Percentiles rank a stretch among this genome's conserved stretches.
Conservation (phyloP, 2,113 vertebrate species). For the Ptychochromis oligacanthus region DNA sequence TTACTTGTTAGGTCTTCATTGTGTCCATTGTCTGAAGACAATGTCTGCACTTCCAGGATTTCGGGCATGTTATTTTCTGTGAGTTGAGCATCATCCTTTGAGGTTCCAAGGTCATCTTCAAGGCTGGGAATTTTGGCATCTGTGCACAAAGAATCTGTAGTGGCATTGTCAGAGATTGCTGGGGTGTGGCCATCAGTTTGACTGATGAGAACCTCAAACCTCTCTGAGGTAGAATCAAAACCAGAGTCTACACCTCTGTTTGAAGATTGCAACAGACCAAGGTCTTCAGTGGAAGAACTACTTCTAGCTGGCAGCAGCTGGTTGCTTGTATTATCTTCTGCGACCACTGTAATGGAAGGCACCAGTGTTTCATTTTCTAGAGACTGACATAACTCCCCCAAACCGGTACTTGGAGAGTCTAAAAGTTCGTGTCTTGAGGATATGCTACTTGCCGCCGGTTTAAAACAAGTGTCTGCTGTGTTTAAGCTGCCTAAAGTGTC, state of each 20-base stretch:
- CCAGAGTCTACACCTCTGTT: conserved; percentile 65
- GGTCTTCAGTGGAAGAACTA: conserved; percentile 72
- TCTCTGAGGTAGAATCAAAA: conserved; percentile 72
- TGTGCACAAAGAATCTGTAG: conserved; percentile 65
- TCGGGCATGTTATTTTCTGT: conserved; percentile 67
- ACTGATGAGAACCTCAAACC: conserved; percentile 53
- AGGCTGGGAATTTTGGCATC: conserved; percentile 79
- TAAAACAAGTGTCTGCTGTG: conserved; percentile 65
- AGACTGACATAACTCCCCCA: conserved; percentile 47
- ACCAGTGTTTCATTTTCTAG: conserved; percentile 73
- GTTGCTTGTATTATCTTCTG: conserved; percentile 57
- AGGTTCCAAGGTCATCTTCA: conserved; percentile 61
- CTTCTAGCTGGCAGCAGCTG: conserved; percentile 49
- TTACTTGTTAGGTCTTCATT: conserved; percentile 73
- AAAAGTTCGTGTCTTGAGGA: conserved; percentile 65
- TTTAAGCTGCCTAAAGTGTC: conserved; percentile 70
- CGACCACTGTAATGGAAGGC: conserved; percentile 76
- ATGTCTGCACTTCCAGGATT: conserved; percentile 33
- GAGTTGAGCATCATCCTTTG: conserved; percentile 28
- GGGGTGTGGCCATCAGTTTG: conserved; percentile 58
- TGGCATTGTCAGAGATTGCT: conserved; percentile 56
- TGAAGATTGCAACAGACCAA: conserved; percentile 57
- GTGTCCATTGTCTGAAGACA: conserved; percentile 52
- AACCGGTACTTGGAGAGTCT: conserved; percentile 59
- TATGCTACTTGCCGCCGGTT: conserved; percentile 59